phyloP scores from a whole-genome alignment of 1,140 invertebrate genomes.

The Micrasema minimum region DNA sequence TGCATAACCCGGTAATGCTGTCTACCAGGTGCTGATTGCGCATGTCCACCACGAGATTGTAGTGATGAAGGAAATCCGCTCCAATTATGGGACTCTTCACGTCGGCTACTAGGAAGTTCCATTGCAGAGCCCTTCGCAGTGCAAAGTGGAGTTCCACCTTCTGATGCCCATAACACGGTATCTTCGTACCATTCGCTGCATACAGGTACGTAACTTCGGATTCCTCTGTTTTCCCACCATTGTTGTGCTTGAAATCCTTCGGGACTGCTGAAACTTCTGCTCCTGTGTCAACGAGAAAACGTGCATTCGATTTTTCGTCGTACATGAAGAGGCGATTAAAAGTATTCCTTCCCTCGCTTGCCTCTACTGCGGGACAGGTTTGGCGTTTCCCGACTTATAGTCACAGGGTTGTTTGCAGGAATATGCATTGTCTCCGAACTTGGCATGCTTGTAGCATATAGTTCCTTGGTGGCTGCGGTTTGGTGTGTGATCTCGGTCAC shows the following conservation, averaged over 20 bases:
- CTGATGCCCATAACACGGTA: neutral
- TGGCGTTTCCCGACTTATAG: too few species aligned
- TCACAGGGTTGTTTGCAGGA: too few species aligned
- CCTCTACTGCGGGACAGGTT: too few species aligned
- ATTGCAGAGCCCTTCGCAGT: neutral
- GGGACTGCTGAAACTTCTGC: neutral
- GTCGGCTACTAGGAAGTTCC: neutral
- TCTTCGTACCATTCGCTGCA: neutral
- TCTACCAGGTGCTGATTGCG: neutral
- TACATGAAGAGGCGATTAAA: too few species aligned
- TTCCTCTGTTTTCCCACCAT: neutral
- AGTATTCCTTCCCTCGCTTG: too few species aligned
- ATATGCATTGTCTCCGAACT: too few species aligned
- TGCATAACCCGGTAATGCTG: neutral
- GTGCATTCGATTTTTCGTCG: neutral
- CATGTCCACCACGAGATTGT: neutral
- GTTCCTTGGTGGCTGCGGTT: too few species aligned
- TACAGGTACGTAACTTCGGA: neutral
- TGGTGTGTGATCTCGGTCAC: too few species aligned
- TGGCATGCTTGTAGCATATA: too few species aligned
- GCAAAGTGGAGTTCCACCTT: neutral
- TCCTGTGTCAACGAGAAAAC: neutral
- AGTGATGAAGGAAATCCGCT: neutral
- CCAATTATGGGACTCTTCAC: neutral
- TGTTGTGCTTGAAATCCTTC: neutral